Conservation (phyloP, 2,113 vertebrate genomes). For the Colinus virginianus region DNA sequence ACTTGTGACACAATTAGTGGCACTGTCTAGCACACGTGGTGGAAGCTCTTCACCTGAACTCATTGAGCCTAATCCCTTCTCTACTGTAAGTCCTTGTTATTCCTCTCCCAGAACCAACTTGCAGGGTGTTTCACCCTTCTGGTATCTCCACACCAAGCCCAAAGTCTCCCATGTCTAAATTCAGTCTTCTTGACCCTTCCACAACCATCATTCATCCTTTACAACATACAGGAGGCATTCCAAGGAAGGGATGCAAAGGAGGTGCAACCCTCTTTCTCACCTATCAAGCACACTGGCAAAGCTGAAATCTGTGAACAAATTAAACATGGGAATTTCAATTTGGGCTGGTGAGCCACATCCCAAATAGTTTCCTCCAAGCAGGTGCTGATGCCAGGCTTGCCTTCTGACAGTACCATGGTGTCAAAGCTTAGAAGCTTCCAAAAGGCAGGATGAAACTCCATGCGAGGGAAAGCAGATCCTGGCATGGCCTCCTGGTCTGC, state of each 20-base stretch:
- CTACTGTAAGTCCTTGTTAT: neutral
- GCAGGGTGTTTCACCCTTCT: neutral
- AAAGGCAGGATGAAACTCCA: neutral
- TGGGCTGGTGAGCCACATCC: neutral
- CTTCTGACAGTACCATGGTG: rapidly evolving
- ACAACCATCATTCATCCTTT: neutral
- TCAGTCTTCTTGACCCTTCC: neutral
- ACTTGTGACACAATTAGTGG: neutral
- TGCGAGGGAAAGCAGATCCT: neutral
- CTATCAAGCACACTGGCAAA: neutral
- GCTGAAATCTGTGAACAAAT: neutral
- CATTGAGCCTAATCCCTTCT: neutral
- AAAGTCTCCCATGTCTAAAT: neutral
- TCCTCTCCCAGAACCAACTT: neutral
- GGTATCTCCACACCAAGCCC: neutral
- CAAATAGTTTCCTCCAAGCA: neutral
- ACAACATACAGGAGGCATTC: neutral
- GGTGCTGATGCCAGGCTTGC: neutral
- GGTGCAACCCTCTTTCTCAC: neutral
- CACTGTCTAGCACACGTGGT: neutral
- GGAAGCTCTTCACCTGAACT: neutral
- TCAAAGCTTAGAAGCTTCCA: neutral
- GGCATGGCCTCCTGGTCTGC: neutral
- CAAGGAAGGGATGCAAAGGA: neutral
- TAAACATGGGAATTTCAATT: neutral